Evolutionary conservation across 1,140 invertebrate genomes (phyloP).

Genomic region (Apis dorsata): DNA sequence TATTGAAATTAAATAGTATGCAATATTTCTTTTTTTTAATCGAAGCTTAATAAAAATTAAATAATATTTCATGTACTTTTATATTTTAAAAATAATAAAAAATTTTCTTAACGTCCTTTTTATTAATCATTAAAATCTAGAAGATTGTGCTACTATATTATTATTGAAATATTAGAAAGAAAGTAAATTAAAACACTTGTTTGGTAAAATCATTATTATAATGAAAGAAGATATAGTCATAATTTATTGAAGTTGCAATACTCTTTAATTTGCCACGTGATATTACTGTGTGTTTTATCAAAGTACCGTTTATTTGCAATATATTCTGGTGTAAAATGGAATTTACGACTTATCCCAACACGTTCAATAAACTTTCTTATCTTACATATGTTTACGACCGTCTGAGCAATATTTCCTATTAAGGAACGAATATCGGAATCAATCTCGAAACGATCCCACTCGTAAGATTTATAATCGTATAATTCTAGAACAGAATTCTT

Average conservation of each 20-base stretch:
- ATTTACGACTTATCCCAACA: conserved; percentile 25
- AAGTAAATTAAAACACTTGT: background rate
- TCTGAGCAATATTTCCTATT: conserved; percentile 19
- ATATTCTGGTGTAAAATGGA: conserved; percentile 19
- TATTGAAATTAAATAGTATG: too few species aligned
- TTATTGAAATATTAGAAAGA: background rate
- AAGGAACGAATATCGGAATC: conserved; percentile 18
- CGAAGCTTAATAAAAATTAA: too few species aligned
- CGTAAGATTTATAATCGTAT: background rate
- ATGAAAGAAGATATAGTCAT: background rate
- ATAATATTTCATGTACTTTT: too few species aligned
- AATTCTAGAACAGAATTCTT: background rate
- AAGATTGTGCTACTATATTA: background rate
- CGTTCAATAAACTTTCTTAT: conserved; percentile 53
- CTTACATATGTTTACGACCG: conserved; percentile 29
- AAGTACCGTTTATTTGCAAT: conserved; percentile 36
- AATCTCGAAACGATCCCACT: background rate
- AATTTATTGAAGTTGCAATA: background rate
- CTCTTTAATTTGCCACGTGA: conserved; percentile 19
- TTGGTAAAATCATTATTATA: background rate
- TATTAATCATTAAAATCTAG: too few species aligned
- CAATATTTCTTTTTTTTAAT: too few species aligned
- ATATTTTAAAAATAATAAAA: background rate
- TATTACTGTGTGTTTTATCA: conserved; percentile 10
- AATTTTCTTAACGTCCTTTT: too few species aligned